Evolutionary conservation across 53 echinoderm and acorn worm genomes (phyloP), one percentile per base, ranked within the genome.

Genomic region (Echinometra lucunter): DNA sequence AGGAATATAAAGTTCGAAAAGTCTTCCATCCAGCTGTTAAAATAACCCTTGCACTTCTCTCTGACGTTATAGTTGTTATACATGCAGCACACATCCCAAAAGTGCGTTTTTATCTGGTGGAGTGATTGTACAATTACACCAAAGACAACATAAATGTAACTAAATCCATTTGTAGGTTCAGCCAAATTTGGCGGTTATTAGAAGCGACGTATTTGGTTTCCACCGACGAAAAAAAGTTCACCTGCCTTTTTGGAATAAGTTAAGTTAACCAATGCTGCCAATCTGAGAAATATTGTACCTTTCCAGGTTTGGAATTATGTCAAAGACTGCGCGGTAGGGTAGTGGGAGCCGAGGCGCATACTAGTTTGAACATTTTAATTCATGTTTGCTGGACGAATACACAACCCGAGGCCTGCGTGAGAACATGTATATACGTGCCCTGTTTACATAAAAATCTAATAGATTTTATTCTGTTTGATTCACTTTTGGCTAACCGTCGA

Each of bases 141-240:
- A 45, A 69, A 67, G 27, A 67, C 91, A 91, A 66, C 91, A 67
- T 91, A 91, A 91, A 91, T 91, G 91, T 91, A 69, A 28, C 91
- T 66, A 91, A 91, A 91, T 91, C 91, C 91, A 91, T 91, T 67
- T 67, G 91, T 69, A 91, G 91, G 70, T 91, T 67, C 44, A 91
- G 63, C 42, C 28, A 91, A 91, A 91, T 91, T 91, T 91, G 58
- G 44, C 69, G 69, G 30, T n/a, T 91, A 69, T 67, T 91, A 70
- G 11, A 69, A 19, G 91, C 72, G 42, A 37, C 45, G 38, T 91
- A 60, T 91, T 44, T 69, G 6, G 5, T 44, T 37, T n/a, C 91
- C 45, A 69, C 57, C 69, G 69, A 18, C 66, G 91, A 28, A 91
- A 67, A n/a, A 91, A 66, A 91, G 91, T 91, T 91, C 91, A 91